Evolutionary conservation across 37 sponge, comb jelly and placozoan genomes (phyloP).

Genomic region (Amphimedon queenslandica): DNA sequence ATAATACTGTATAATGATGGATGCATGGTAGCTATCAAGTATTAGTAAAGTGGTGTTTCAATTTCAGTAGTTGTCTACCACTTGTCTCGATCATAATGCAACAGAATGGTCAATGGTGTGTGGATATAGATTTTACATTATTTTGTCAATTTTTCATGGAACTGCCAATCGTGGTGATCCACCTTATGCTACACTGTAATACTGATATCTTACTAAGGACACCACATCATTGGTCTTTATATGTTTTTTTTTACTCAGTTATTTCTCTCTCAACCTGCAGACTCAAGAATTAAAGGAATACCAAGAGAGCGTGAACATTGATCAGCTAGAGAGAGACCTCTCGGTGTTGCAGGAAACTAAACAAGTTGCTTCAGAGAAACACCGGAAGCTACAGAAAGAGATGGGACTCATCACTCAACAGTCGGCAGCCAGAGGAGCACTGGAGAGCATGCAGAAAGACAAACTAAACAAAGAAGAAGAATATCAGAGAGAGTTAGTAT

Average conservation of each 20-base stretch:
- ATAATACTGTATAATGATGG: too few relatives aligned
- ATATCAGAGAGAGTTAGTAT: conserved; percentile 49
- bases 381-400: conserved; percentile 52
- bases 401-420: conserved; percentile 55
- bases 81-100: too few relatives aligned
- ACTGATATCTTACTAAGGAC: too few relatives aligned
- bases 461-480: conserved; percentile 49
- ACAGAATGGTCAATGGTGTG: too few relatives aligned
- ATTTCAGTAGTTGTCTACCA: too few relatives aligned
- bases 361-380: conserved; percentile 19
- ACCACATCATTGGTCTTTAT: not conserved
- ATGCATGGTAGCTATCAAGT: too few relatives aligned
- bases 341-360: conserved; percentile 25
- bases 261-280: conserved; percentile 36
- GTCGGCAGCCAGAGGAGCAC: conserved; percentile 60
- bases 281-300: conserved; percentile 52
- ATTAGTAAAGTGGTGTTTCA: too few relatives aligned
- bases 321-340: conserved; percentile 37
- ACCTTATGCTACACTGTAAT: too few relatives aligned
- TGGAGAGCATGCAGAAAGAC: conserved; percentile 60
- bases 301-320: conserved; percentile 22
- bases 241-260: not conserved
- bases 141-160: too few relatives aligned
- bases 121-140: too few relatives aligned
- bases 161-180: too few relatives aligned